Base-by-base conservation (phyloP, 2,888 invertebrate species). In the Acrobasis consociella region DNA sequence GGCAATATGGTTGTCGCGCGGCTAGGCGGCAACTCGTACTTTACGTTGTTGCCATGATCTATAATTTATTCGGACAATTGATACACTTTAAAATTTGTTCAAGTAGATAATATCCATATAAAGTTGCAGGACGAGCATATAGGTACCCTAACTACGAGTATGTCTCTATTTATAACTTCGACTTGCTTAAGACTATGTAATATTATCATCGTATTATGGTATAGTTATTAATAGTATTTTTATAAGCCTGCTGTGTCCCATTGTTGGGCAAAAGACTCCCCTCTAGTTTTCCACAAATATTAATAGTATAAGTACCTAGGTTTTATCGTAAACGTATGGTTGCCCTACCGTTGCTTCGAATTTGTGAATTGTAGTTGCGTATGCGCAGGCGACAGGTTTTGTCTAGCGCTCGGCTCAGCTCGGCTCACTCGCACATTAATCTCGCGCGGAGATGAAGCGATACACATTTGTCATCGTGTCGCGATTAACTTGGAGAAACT, bases 381-480 rank as follows among this genome's bases (percentile, higher is more conserved):
- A 80, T 77, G 85, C 85, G 87, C 86, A 83, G 82, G 83, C 86
- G 86, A 86, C 83, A 79, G 82, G 85, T 86, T 87, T 90, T 85
- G 90, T 91, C 88, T 90, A 89, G 86, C 81, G 78, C 77, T 75
- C 78, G 77, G 76, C 82, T 78, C 86, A 82, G 78, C 77, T 75
- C 78, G 77, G 76, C 82, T 78, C 86, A 82, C 82, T 82, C 80
- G 84, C 80, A 75, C 89, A 92, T 92, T 92, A 91, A 92, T 92
- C 91, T 86, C 81, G 65, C 72, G 72, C 73, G 72, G 85, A 91
- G 91, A 92, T 91, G 90, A 89, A 92, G 88, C 84, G 91, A 90
- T 91, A 87, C 82, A 81, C 86, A 92, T 92, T 91, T 91, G 87
- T 92, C 91, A 91, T 89, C 84, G 75, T 87, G 90, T 86, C 89